These are phyloP conservation scores for Pseudomyrmex concolor DNA, from an alignment of 1,140 invertebrate species.

Conservation along the genomic window DNA sequence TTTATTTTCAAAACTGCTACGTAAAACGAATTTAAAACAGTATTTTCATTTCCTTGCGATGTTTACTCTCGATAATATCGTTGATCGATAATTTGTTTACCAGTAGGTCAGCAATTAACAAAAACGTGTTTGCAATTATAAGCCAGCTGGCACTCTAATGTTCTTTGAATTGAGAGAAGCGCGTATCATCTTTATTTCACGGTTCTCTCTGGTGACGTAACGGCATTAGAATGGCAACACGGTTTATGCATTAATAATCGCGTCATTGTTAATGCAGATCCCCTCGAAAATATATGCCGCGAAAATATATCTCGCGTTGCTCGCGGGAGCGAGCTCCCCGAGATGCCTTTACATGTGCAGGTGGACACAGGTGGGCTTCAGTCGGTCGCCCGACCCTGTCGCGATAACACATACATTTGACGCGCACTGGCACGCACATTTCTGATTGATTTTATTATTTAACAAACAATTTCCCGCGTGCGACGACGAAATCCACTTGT, in stretches of 20 bases:
- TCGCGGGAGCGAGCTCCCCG: neutral
- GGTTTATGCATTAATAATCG: constrained; percentile 6
- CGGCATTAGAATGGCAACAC: neutral
- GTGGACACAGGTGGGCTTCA: constrained; percentile 55
- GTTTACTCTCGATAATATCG: no score
- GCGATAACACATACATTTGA: constrained; percentile 20
- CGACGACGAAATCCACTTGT: neutral
- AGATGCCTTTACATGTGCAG: constrained; percentile 19
- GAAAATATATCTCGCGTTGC: neutral
- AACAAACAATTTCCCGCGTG: no score
- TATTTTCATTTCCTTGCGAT: no score
- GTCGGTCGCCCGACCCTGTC: constrained; percentile 44
- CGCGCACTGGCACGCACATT: neutral
- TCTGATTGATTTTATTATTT: no score
- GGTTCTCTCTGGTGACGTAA: neutral
- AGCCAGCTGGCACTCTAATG: no score
- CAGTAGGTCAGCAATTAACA: no score
- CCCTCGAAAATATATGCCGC: constrained; percentile 9
- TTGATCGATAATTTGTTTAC: no score
- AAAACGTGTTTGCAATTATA: no score
- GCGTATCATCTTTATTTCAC: neutral
- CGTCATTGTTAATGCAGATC: constrained; percentile 20
- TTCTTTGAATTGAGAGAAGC: no score
- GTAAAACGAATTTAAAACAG: no score
- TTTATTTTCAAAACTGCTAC: no score